Base-by-base conservation (phyloP, 2,113 vertebrate genomes). In the Hucho hucho region DNA sequence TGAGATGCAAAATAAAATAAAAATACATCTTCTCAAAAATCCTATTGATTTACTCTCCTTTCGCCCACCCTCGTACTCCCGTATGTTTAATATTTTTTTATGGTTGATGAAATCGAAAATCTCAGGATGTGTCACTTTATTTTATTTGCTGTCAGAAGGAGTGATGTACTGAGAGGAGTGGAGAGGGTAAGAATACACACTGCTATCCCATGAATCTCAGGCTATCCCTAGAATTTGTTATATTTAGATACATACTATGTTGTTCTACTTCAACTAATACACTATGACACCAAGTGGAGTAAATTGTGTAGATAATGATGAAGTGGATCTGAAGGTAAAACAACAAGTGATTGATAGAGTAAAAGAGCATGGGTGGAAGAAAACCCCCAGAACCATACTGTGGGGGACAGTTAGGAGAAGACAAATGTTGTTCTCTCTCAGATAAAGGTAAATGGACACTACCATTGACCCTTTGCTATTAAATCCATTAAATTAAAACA, bases 71-170 rank as follows among this genome's bases (percentile, higher is more conserved):
- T 86, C 87, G 84, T 87, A 79, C 72, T 81, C 79, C 78, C 79
- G 82, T 71, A 83, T 80, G 72, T 88, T 87, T 89, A 81, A 89
- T 87, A 82, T 86, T 79, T 84, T 29, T 81, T 81, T 75, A 71
- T 77, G 77, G 79, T 80, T 65, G 74, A 79, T 82, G 86, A 88
- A 87, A 88, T 88, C 85, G 76, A 77, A 81, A 83, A 86, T 87
- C 87, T 75, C 70, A 56, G 80, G 84, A 84, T 9, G 11, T 75
- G 80, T 86, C 80, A 86, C 85, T 43, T 43, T 69, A 70, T 74
- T 84, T 83, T 81, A 87, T 90, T 86, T 89, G 80, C 85, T 84
- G 84, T 86, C 82, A 77, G 80, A 82, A 65, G 82, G 74, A 84
- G 75, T 49, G 79, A 86, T 73, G 83, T 83, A 86, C 61, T 61